Percentiles rank a stretch among this genome's conserved stretches.
phyloP scores from a whole-genome alignment of 2,113 vertebrate species.

The Bucco capensis region DNA sequence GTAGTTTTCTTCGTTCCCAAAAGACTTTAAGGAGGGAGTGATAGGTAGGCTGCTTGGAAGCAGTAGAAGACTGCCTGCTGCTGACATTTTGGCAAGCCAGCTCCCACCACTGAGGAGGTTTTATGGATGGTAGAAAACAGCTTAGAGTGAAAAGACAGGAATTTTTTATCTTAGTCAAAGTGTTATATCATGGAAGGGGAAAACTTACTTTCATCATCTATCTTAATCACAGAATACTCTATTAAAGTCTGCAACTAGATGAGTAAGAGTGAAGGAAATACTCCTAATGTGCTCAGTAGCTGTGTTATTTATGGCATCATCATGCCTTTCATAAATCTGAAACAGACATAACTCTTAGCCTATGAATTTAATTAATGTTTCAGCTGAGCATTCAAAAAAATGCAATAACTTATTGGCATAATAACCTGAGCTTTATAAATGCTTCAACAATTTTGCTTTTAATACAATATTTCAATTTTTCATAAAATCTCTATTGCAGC shows the following conservation, averaged over 20 bases:
- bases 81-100: constrained; percentile 42
- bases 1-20: constrained; percentile 18
- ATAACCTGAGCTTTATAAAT: background rate
- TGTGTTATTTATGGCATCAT: background rate
- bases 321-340: constrained; percentile 2
- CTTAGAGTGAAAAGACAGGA: background rate
- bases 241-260: background rate
- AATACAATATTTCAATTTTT: background rate
- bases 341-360: background rate
- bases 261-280: background rate
- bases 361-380: constrained; percentile 19
- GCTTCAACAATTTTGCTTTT: background rate
- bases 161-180: background rate
- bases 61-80: background rate
- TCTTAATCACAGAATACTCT: background rate
- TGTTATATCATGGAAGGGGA: background rate
- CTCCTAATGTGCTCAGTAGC: background rate
- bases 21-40: background rate
- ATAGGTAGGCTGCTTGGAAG: background rate
- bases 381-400: constrained; percentile 15
- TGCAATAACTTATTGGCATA: background rate
- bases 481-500: background rate
- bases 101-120: constrained; percentile 1
- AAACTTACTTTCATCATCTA: background rate
- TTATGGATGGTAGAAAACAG: background rate